Base-by-base conservation (phyloP, 2,888 invertebrate genomes). In the Drosophila prolongata region DNA sequence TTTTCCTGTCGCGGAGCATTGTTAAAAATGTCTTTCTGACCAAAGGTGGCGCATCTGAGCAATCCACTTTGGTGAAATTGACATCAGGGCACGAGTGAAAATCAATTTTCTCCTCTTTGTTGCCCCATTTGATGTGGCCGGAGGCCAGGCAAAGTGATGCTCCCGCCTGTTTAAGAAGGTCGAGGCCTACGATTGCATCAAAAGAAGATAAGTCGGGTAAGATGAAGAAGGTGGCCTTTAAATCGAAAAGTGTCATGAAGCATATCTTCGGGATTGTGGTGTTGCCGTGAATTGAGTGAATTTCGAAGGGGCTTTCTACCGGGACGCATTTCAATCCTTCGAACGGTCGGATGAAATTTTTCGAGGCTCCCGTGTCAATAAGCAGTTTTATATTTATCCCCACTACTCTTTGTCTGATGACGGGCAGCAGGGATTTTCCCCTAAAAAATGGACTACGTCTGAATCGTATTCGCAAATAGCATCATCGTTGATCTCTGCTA, bases 321-420 rank as follows among this genome's bases (percentile, higher is more conserved):
- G 9, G n/a, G 40, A 50, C 34, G 34, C 49, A 6, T 49, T 49
- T 49, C 3, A 49, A 34, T 10, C 49, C 49, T 16, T 34, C 6
- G 6, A 11, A 3, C 1, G 11, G 16, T 1, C 34, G 6, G 14
- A 30, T 49, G 11, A 34, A 49, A 16, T 34, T 30, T 34, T 34
- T 34, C 0, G 34, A 14, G 0, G 49, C 49, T 11, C 49, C 49
- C 11, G 49, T 49, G 6, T 49, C 16, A 6, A 49, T 11, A 1
- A 34, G 16, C 10, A 16, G 11, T 6, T 49, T 46, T n/a, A 46
- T 46, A 3, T 30, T 6, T 27, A 27, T n/a, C 46, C 27, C 27
- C n/a, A n/a, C 27, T 27, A 46, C 46, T 44, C 44, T 35, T 35
- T 11, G 35, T 35, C 35, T 9, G 35, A 35, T 35, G 35, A 35